phyloP scores from a whole-genome alignment of 1,140 invertebrate species.

The Drosophila arizonae region DNA sequence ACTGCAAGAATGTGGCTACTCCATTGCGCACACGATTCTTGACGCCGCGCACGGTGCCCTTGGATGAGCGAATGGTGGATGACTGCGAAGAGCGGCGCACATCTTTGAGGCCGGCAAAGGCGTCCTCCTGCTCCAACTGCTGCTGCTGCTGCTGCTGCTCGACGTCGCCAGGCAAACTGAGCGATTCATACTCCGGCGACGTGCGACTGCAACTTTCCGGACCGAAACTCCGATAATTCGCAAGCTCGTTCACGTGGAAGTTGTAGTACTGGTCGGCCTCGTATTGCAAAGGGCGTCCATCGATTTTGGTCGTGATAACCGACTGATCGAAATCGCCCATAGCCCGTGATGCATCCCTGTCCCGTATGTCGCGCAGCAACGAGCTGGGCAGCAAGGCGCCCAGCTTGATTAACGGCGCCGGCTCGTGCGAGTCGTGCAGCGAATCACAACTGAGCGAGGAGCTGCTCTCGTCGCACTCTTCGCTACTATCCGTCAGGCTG shows the following conservation, averaged over 20 bases:
- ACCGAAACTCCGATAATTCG: slow-evolving; percentile 84
- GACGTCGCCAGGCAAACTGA: slow-evolving; percentile 64
- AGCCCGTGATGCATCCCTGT: slow-evolving; percentile 22
- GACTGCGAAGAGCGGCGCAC: slow-evolving; percentile 86
- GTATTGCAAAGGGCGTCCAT: slow-evolving; percentile 83
- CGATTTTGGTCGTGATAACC: slow-evolving; percentile 50
- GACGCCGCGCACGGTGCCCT: slow-evolving; percentile 95
- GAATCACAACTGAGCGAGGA: slow-evolving; percentile 80
- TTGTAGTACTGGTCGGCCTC: slow-evolving; percentile 91
- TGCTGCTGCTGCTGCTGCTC: slow-evolving; percentile 21
- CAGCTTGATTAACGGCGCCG: slow-evolving; percentile 22
- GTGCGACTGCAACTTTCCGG: slow-evolving; percentile 49
- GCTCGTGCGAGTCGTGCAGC: slow-evolving; percentile 64
- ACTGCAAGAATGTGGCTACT: slow-evolving; percentile 94
- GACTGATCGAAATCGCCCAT: background rate
- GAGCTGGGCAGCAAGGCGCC: slow-evolving; percentile 58
- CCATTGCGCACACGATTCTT: slow-evolving; percentile 86
- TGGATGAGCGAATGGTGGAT: slow-evolving; percentile 91
- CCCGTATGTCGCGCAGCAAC: slow-evolving; percentile 68
- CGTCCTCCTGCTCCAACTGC: slow-evolving; percentile 83
- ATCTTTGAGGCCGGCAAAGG: slow-evolving; percentile 92
- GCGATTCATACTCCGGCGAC: slow-evolving; percentile 44
- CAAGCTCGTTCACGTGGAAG: slow-evolving; percentile 90
- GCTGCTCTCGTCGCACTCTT: slow-evolving; percentile 74
- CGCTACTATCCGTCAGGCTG: slow-evolving; percentile 81